phyloP scores from a whole-genome alignment of 2,888 invertebrate genomes.

The Chalcosyrphus nemorum region DNA sequence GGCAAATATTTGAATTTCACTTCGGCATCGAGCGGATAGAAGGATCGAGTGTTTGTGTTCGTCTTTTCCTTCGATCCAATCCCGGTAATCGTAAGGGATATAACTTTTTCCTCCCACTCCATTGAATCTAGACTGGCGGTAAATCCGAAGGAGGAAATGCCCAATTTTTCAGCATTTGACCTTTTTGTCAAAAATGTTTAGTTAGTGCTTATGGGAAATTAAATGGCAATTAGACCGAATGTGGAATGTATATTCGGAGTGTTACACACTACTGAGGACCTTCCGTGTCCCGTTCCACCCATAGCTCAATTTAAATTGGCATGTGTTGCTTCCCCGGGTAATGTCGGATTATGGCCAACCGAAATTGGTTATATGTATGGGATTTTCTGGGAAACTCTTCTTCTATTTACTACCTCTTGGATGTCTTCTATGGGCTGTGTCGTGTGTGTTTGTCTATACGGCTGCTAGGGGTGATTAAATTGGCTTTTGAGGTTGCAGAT shows the following conservation, averaged over 20 bases:
- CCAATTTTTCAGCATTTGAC: slow-evolving; percentile 62
- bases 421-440: slow-evolving; percentile 4
- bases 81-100: slow-evolving; percentile 35
- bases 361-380: slow-evolving; percentile 36
- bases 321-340: slow-evolving; percentile 31
- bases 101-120: background rate
- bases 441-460: too few species aligned
- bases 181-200: slow-evolving; percentile 45
- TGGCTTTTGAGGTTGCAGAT: slow-evolving; percentile 14
- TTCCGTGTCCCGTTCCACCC: background rate
- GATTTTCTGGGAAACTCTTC: slow-evolving; percentile 11
- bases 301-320: slow-evolving; percentile 64
- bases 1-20: slow-evolving; percentile 69
- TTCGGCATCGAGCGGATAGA: slow-evolving; percentile 21
- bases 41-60: slow-evolving; percentile 45
- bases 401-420: slow-evolving; percentile 18
- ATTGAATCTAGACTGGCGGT: background rate
- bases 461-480: slow-evolving; percentile 48
- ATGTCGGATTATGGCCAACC: slow-evolving; percentile 53
- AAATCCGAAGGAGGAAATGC: slow-evolving; percentile 34
- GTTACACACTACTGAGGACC: background rate
- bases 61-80: slow-evolving; percentile 39
- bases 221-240: slow-evolving; percentile 65
- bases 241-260: slow-evolving; percentile 11
- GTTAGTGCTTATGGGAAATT: slow-evolving; percentile 45